phyloP scores from a whole-genome alignment of 2,113 vertebrate species.

The Azemiops feae region DNA sequence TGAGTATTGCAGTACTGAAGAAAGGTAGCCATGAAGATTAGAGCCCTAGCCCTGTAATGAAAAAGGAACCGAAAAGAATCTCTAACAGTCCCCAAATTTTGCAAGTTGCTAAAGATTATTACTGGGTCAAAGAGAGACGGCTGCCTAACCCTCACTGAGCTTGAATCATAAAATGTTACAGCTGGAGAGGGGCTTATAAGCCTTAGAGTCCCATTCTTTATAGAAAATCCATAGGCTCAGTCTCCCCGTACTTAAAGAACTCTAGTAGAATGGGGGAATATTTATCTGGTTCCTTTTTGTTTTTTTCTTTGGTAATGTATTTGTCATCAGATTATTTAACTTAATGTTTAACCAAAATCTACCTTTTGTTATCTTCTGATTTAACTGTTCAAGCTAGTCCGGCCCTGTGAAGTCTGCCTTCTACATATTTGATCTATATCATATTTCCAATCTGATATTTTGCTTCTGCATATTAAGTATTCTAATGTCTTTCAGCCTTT shows the following conservation, averaged over 20 bases:
- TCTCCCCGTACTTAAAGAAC: not conserved
- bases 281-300: not conserved
- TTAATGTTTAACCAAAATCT: not conserved
- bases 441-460: not conserved
- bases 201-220: not conserved
- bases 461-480: no score
- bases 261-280: not conserved
- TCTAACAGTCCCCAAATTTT: not conserved
- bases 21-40: not conserved
- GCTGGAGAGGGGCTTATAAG: not conserved
- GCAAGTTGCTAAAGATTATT: not conserved
- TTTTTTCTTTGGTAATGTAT: not conserved
- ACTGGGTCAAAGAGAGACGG: not conserved
- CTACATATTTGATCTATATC: not conserved
- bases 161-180: not conserved
- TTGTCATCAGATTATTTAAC: not conserved
- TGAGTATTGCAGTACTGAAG: not conserved
- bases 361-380: not conserved
- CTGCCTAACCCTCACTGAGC: not conserved
- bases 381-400: not conserved
- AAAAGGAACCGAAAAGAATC: not conserved
- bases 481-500: not conserved
- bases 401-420: not conserved
- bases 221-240: not conserved
- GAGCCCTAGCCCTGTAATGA: no score